phyloP scores from a whole-genome alignment of 1,140 invertebrate species.

The Bombus cullumanus region DNA sequence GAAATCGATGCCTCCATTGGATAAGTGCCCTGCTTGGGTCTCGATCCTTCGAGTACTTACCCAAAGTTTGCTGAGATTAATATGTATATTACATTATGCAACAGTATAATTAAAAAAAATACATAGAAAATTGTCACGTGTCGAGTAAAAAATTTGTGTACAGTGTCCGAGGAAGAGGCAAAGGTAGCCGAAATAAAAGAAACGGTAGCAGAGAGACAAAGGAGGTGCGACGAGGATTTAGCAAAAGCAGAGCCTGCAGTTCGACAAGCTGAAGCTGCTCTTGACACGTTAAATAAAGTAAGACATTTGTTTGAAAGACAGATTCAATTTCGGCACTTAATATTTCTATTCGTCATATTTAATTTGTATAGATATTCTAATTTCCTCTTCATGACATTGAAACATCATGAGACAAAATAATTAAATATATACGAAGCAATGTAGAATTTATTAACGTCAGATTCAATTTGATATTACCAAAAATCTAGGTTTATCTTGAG shows the following conservation, averaged over 20 bases:
- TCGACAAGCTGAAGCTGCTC: slow-evolving; percentile 92
- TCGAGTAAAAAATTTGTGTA: slow-evolving; percentile 23
- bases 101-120: neutral
- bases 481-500: neutral
- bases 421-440: neutral
- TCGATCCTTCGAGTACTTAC: too few species aligned
- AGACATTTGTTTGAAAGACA: slow-evolving; percentile 6
- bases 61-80: too few species aligned
- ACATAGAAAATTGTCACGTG: neutral
- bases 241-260: slow-evolving; percentile 95
- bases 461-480: too few species aligned
- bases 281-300: slow-evolving; percentile 96
- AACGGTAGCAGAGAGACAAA: slow-evolving; percentile 92
- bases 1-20: too few species aligned
- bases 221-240: slow-evolving; percentile 94
- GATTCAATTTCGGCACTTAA: neutral
- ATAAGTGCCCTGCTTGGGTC: too few species aligned
- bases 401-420: neutral
- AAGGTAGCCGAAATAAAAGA: slow-evolving; percentile 95
- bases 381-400: neutral
- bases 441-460: neutral
- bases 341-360: neutral
- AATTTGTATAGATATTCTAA: neutral
- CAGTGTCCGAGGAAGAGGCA: slow-evolving; percentile 91
- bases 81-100: too few species aligned